Evolutionary conservation across 2,113 vertebrate species (phyloP).

Genomic region (Sclerurus mexicanus): DNA sequence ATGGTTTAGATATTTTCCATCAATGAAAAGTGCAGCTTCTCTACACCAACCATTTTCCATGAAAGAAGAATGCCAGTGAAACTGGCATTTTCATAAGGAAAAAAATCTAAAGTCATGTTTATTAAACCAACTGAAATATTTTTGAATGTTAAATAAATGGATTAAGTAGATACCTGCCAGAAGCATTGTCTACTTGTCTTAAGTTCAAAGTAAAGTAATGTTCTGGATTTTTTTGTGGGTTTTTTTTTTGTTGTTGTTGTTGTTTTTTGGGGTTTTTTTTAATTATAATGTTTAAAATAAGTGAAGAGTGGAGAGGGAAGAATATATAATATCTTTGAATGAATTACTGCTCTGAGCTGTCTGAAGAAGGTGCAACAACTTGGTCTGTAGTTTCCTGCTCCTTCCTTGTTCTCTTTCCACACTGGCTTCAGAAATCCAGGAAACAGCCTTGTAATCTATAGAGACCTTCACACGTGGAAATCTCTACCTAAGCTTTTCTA

Average conservation of each 20-base stretch:
- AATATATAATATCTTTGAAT: background rate
- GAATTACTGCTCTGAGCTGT: background rate
- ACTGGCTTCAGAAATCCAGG: background rate
- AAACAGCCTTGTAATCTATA: background rate
- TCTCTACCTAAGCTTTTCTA: background rate
- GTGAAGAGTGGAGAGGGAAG: background rate
- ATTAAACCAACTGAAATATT: background rate
- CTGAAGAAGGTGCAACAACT: background rate
- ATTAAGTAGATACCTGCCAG: background rate
- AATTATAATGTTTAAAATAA: background rate
- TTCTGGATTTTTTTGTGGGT: too few species aligned
- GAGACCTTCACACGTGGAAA: background rate
- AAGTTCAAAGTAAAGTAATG: background rate
- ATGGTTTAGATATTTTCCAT: background rate
- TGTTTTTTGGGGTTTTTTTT: too few species aligned
- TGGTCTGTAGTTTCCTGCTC: background rate
- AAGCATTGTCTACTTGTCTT: background rate
- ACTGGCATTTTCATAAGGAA: background rate
- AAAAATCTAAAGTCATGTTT: background rate
- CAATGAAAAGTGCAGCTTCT: background rate
- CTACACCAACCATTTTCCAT: background rate
- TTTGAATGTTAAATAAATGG: background rate
- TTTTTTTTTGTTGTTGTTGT: too few species aligned
- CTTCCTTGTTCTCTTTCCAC: background rate
- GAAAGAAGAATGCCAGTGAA: background rate